Conservation (phyloP, 2,797 vertebrate genomes). For the Syngnathus acus region DNA sequence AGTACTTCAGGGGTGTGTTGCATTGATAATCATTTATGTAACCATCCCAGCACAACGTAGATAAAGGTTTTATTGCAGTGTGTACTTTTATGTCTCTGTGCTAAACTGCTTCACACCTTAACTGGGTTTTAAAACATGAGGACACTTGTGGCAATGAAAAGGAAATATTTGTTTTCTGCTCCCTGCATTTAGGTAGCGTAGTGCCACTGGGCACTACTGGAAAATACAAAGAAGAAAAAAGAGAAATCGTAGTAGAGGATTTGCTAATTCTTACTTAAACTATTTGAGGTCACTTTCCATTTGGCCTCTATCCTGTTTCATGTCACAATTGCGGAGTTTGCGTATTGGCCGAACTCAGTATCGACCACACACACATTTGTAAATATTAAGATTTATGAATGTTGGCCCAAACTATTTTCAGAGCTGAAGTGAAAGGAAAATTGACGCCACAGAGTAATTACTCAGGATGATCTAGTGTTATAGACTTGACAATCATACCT, state of each 20-base stretch:
- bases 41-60: background rate
- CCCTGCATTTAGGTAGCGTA: too few species aligned
- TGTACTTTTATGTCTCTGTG: background rate
- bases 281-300: too few species aligned
- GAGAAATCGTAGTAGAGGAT: too few species aligned
- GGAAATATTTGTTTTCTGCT: background rate
- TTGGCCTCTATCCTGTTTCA: too few species aligned
- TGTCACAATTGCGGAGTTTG: too few species aligned
- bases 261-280: too few species aligned
- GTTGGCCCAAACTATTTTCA: too few species aligned
- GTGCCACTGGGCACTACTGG: too few species aligned
- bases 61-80: background rate
- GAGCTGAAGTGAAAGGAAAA: too few species aligned
- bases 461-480: background rate
- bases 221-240: background rate
- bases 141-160: background rate
- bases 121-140: background rate
- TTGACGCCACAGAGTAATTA: background rate
- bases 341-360: background rate
- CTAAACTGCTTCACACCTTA: background rate
- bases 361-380: background rate
- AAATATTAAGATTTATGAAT: background rate
- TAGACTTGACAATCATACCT: background rate
- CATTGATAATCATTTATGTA: background rate
- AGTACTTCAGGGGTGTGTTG: conserved; percentile 3